Evolutionary conservation across 2,888 invertebrate species (phyloP).

Genomic region (Orthosia gothica): DNA sequence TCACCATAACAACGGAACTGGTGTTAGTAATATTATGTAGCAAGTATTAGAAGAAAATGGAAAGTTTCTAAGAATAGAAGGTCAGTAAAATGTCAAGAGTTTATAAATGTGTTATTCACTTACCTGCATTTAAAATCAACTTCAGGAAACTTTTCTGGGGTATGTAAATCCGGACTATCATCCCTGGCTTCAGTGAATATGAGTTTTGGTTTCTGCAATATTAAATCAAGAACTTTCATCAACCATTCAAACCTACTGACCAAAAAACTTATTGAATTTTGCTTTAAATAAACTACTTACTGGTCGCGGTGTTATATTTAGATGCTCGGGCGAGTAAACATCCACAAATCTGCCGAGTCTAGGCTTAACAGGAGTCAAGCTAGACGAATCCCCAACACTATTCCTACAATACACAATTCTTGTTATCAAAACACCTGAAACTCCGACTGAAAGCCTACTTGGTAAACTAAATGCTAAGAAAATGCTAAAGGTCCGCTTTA

Average conservation of each 20-base stretch:
- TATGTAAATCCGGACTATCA: slow-evolving; percentile 79
- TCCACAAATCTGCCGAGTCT: slow-evolving; percentile 86
- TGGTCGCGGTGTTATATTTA: slow-evolving; percentile 86
- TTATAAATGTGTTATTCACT: slow-evolving; percentile 30
- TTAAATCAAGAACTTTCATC: slow-evolving; percentile 18
- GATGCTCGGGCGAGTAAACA: slow-evolving; percentile 89
- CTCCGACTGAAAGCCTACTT: slow-evolving; percentile 43
- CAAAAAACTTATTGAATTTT: slow-evolving; percentile 18
- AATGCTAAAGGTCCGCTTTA: slow-evolving; percentile 80
- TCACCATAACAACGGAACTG: slow-evolving; percentile 21
- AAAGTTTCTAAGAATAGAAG: neutral
- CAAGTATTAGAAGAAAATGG: neutral
- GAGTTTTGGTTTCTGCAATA: slow-evolving; percentile 77
- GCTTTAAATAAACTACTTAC: slow-evolving; percentile 77
- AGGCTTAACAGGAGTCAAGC: slow-evolving; percentile 83
- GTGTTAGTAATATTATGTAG: neutral
- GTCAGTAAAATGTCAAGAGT: neutral
- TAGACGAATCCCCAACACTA: slow-evolving; percentile 75
- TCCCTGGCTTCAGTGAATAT: slow-evolving; percentile 74
- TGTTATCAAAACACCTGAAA: slow-evolving; percentile 55
- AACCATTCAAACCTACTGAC: neutral
- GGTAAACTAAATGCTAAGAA: slow-evolving; percentile 72
- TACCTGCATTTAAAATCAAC: slow-evolving; percentile 85
- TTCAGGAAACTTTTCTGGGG: slow-evolving; percentile 80
- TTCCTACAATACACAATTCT: slow-evolving; percentile 73